phyloP scores from a whole-genome alignment of 2,888 invertebrate genomes.

The Alsophila aescularia region DNA sequence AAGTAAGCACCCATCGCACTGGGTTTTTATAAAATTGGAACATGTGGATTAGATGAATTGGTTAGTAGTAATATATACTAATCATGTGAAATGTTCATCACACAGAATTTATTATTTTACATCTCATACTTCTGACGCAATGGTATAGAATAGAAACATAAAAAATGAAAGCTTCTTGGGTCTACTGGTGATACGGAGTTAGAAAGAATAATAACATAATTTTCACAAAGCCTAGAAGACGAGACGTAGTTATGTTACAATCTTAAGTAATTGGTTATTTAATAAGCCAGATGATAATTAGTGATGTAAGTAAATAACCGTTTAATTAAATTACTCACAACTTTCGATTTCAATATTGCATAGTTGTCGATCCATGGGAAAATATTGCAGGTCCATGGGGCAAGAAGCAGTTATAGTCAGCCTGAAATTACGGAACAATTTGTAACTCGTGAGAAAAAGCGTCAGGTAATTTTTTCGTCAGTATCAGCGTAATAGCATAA shows the following conservation, averaged over 20 bases:
- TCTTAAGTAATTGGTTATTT: neutral
- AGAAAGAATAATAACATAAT: slow-evolving; percentile 1
- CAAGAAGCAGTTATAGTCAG: slow-evolving; percentile 98
- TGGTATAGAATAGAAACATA: slow-evolving; percentile 1
- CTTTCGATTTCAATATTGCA: slow-evolving; percentile 98
- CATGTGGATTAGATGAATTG: slow-evolving; percentile 26
- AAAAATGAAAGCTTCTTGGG: slow-evolving; percentile 52
- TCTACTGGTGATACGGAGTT: slow-evolving; percentile 39
- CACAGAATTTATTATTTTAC: slow-evolving; percentile 45
- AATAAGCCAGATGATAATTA: slow-evolving; percentile 33
- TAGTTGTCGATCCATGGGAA: slow-evolving; percentile 97
- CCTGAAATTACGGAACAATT: slow-evolving; percentile 85
- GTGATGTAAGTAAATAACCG: slow-evolving; percentile 1
- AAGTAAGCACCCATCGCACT: slow-evolving; percentile 81
- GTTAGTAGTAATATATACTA: slow-evolving; percentile 13
- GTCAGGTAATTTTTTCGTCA: too few relatives aligned
- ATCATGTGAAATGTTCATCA: neutral
- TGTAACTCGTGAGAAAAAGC: too few relatives aligned
- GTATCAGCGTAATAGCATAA: too few relatives aligned
- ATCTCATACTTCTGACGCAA: neutral
- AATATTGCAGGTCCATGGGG: slow-evolving; percentile 98
- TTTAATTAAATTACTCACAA: slow-evolving; percentile 89
- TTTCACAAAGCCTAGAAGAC: slow-evolving; percentile 14
- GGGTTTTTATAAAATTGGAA: slow-evolving; percentile 63
- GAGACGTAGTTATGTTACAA: neutral